Conservation (phyloP, 2,113 vertebrate genomes). For the Microtus oregoni region DNA sequence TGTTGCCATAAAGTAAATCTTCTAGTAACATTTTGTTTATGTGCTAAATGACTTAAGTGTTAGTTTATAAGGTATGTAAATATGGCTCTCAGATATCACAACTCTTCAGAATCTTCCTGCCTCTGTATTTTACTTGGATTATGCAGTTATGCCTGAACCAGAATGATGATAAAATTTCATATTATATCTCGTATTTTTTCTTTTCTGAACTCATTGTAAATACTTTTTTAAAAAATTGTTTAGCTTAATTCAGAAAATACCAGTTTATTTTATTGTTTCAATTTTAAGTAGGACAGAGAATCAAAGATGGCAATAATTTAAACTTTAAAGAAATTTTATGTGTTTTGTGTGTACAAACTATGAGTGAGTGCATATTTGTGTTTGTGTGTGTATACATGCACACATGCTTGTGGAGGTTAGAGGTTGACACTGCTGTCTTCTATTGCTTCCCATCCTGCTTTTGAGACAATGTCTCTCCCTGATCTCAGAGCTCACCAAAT, state of each 20-base stretch:
- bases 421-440: background rate
- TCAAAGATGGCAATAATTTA: slow-evolving; percentile 14
- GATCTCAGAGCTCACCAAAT: background rate
- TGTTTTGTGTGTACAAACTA: background rate
- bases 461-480: background rate
- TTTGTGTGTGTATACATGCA: background rate
- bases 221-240: background rate
- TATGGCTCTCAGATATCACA: background rate
- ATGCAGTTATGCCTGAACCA: background rate
- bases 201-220: slow-evolving; percentile 18
- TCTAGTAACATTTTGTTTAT: background rate
- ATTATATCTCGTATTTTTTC: slow-evolving; percentile 25
- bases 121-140: background rate
- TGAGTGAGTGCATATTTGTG: background rate
- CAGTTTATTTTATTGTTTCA: background rate
- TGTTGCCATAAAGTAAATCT: background rate
- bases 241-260: slow-evolving; percentile 45
- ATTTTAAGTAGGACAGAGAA: slow-evolving; percentile 32
- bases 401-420: background rate
- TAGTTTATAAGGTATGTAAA: background rate
- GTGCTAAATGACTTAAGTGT: background rate
- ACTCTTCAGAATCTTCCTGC: background rate
- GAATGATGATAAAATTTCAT: slow-evolving; percentile 18
- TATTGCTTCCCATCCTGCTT: background rate
- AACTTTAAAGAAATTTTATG: background rate